Conservation (phyloP, 2,888 invertebrate species). For the Cheilosia urbana region DNA sequence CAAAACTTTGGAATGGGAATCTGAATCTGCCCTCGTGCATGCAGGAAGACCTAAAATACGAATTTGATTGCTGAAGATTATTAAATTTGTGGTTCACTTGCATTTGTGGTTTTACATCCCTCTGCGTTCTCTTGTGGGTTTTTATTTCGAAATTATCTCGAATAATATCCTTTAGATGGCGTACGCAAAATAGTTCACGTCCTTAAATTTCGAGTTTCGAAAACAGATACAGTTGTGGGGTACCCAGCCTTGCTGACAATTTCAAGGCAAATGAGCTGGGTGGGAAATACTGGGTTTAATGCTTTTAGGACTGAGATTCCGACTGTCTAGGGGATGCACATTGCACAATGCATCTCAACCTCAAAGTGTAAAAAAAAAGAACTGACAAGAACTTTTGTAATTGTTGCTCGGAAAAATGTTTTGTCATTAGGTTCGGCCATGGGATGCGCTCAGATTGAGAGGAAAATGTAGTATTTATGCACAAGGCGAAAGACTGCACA, state of each 20-base stretch:
- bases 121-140: neutral
- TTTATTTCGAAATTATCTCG: neutral
- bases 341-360: neutral
- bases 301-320: slow-evolving; percentile 10
- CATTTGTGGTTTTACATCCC: slow-evolving; percentile 16
- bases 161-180: no score
- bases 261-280: no score
- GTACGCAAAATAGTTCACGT: no score
- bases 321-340: neutral
- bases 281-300: neutral
- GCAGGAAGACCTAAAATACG: slow-evolving; percentile 43
- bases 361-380: no score
- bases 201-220: no score
- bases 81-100: slow-evolving; percentile 56
- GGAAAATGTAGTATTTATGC: slow-evolving; percentile 57
- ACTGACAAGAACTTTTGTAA: neutral
- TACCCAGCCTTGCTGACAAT: no score
- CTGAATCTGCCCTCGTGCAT: slow-evolving; percentile 12
- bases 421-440: slow-evolving; percentile 34
- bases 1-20: slow-evolving; percentile 10
- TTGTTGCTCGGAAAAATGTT: slow-evolving; percentile 18
- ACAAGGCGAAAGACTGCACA: neutral
- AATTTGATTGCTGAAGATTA: slow-evolving; percentile 69
- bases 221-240: neutral
- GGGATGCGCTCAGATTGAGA: slow-evolving; percentile 59